These are phyloP conservation scores for Drosophila formosana DNA, from an alignment of 2,888 invertebrate genomes.

Conservation along the genomic window DNA sequence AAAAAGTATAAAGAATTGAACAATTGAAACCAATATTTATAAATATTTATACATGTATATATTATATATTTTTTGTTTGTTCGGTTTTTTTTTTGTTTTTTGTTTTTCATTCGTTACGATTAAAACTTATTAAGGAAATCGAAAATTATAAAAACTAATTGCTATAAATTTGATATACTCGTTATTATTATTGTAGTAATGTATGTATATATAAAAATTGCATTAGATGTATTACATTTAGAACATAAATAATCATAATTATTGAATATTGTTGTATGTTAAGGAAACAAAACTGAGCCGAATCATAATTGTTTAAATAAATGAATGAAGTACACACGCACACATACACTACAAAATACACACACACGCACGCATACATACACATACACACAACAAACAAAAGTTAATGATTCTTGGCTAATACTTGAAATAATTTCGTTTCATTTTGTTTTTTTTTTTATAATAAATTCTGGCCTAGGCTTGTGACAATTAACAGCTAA, in stretches of 20 bases:
- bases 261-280: constrained; percentile 35
- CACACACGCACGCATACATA: constrained; percentile 8
- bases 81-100: constrained; percentile 42
- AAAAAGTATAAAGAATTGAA: constrained; percentile 47
- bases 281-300: constrained; percentile 49
- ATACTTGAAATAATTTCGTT: constrained; percentile 58
- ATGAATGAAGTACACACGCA: constrained; percentile 12
- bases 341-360: constrained; percentile 1
- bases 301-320: constrained; percentile 29
- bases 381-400: neutral
- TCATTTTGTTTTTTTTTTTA: constrained; percentile 35
- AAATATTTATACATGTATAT: constrained; percentile 66
- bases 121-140: constrained; percentile 75
- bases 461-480: constrained; percentile 67
- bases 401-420: constrained; percentile 58
- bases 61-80: constrained; percentile 31
- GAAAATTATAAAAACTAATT: constrained; percentile 55
- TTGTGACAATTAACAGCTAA: constrained; percentile 58
- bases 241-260: constrained; percentile 59
- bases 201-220: constrained; percentile 24
- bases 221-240: constrained; percentile 49
- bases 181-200: constrained; percentile 42
- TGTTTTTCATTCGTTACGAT: constrained; percentile 50
- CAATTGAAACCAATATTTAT: constrained; percentile 68
- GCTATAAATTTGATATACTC: constrained; percentile 21